Percentiles rank a stretch among this genome's conserved stretches.
Evolutionary conservation across 1,140 invertebrate species (phyloP).

Genomic region (Meloidogyne exigua): DNA sequence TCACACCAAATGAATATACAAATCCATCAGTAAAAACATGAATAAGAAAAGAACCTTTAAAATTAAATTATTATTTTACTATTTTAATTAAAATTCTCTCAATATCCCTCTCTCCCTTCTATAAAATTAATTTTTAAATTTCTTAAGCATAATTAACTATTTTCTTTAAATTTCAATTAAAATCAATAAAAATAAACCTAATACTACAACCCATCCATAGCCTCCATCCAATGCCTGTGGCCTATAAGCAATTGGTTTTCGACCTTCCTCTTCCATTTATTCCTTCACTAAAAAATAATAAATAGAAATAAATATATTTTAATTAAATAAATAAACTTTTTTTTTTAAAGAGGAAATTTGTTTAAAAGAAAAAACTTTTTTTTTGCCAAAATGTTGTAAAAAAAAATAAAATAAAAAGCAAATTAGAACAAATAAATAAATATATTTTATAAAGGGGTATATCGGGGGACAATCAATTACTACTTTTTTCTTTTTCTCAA

Average conservation of each 20-base stretch:
- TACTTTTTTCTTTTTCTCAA: no score
- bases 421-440: background rate
- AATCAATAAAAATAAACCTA: slow-evolving; percentile 70
- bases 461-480: background rate
- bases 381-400: background rate
- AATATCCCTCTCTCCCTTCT: no score
- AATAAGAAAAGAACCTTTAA: slow-evolving; percentile 79
- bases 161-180: no score
- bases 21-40: slow-evolving; percentile 93
- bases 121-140: slow-evolving; percentile 1
- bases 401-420: no score
- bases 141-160: no score
- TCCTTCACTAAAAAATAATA: background rate
- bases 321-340: no score
- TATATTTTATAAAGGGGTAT: background rate
- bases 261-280: background rate
- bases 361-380: background rate
- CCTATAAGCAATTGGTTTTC: slow-evolving; percentile 39
- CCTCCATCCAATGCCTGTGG: slow-evolving; percentile 66
- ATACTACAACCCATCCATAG: slow-evolving; percentile 84
- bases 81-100: no score
- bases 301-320: background rate
- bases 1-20: slow-evolving; percentile 67
- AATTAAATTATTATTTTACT: background rate
- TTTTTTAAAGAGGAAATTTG: no score